Evolutionary conservation across 1,140 invertebrate species (phyloP).

Genomic region (Tetramorium alpestre): DNA sequence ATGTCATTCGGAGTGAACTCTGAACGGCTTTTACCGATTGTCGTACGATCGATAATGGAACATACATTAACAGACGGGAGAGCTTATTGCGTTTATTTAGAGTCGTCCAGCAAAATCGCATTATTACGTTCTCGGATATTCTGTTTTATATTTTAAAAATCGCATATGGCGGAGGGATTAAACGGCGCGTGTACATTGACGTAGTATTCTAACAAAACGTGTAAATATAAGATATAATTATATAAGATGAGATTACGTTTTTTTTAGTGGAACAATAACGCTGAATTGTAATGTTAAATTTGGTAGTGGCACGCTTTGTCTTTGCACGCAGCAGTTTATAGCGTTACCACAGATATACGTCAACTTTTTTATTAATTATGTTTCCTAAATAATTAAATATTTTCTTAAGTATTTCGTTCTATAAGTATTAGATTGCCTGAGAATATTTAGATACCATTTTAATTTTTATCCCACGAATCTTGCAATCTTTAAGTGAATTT

Average conservation of each 20-base stretch:
- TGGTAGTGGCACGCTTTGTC: conserved; percentile 4
- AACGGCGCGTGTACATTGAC: conserved; percentile 23
- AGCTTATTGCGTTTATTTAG: neutral
- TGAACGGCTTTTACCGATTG: neutral
- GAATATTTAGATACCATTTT: neutral
- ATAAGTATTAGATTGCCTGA: neutral
- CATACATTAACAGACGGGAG: neutral
- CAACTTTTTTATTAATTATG: neutral
- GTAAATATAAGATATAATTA: conserved; percentile 42
- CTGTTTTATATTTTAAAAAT: conserved; percentile 5
- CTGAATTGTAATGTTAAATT: conserved; percentile 2
- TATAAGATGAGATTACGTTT: conserved; percentile 6
- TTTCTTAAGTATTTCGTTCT: no score
- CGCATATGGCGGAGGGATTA: neutral
- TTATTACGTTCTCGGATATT: neutral
- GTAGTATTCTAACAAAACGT: neutral
- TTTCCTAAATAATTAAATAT: neutral
- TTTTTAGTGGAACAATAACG: neutral
- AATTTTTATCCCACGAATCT: neutral
- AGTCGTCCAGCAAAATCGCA: neutral
- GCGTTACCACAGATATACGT: neutral
- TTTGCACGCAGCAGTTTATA: neutral
- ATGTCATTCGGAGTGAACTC: neutral
- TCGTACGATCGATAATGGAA: neutral
- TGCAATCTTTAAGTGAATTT: neutral